Evolutionary conservation across 37 sponge, comb jelly and placozoan species (phyloP).

Genomic region (Aplysina aerophoba): DNA sequence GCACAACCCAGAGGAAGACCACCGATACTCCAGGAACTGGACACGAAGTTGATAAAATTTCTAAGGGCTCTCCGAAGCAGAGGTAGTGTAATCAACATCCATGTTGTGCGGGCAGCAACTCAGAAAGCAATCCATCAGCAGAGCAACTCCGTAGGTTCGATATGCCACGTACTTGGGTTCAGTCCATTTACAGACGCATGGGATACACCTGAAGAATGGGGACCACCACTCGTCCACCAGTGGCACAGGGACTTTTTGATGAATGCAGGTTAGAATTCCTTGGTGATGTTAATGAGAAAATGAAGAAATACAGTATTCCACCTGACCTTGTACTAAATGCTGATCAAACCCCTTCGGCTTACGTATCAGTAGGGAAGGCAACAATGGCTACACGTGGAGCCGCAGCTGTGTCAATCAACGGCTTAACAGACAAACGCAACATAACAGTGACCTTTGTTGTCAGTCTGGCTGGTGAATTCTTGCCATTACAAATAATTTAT

Average conservation of each 20-base stretch:
- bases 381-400: constrained; percentile 50
- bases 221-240: constrained; percentile 50
- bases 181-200: constrained; percentile 58
- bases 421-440: constrained; percentile 49
- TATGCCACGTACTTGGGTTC: constrained; percentile 59
- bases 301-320: constrained; percentile 47
- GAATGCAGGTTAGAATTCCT: constrained; percentile 42
- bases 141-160: constrained; percentile 29
- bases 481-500: constrained; percentile 63
- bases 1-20: constrained; percentile 33
- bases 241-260: constrained; percentile 42
- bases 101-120: constrained; percentile 58
- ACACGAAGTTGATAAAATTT: constrained; percentile 50
- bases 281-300: constrained; percentile 32
- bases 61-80: constrained; percentile 39
- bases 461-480: constrained; percentile 38
- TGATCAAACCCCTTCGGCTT: constrained; percentile 58
- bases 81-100: constrained; percentile 59
- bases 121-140: constrained; percentile 26
- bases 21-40: constrained; percentile 55
- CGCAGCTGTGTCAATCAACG: constrained; percentile 40
- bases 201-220: constrained; percentile 33
- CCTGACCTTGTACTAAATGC: constrained; percentile 63
- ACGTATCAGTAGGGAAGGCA: constrained; percentile 53
- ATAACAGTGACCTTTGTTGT: constrained; percentile 53